phyloP scores from a whole-genome alignment of 2,797 vertebrate genomes.

The Loris lydekkerianus region DNA sequence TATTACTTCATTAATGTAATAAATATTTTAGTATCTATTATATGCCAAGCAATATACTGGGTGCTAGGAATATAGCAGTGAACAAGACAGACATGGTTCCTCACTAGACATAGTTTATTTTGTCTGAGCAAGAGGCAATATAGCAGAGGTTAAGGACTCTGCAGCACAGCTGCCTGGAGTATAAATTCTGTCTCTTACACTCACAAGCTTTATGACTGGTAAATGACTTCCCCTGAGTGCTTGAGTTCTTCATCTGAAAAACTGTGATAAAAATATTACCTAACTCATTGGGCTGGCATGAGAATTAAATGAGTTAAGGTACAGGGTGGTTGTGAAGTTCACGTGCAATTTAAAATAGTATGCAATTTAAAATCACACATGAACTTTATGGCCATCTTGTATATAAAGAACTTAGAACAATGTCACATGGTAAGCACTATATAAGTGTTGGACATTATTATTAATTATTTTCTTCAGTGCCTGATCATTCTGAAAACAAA shows the following conservation, averaged over 20 bases:
- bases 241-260: conserved; percentile 51
- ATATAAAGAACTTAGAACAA: conserved; percentile 5
- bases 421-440: background rate
- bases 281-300: conserved; percentile 27
- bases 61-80: background rate
- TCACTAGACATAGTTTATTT: background rate
- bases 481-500: conserved; percentile 37
- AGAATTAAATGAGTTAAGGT: conserved; percentile 40
- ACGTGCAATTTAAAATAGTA: no score
- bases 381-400: background rate
- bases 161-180: background rate
- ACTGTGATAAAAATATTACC: conserved; percentile 1
- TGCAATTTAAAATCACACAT: no score
- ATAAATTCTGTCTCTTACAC: conserved; percentile 19
- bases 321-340: no score
- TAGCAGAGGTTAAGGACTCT: conserved; percentile 22
- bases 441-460: background rate
- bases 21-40: background rate
- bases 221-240: background rate
- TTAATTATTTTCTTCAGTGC: conserved; percentile 15
- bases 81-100: conserved; percentile 50
- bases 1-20: conserved; percentile 49
- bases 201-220: background rate
- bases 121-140: background rate
- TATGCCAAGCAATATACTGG: conserved; percentile 25